Evolutionary conservation across 1,140 invertebrate species (phyloP).

Genomic region (Bombus huntii): DNA sequence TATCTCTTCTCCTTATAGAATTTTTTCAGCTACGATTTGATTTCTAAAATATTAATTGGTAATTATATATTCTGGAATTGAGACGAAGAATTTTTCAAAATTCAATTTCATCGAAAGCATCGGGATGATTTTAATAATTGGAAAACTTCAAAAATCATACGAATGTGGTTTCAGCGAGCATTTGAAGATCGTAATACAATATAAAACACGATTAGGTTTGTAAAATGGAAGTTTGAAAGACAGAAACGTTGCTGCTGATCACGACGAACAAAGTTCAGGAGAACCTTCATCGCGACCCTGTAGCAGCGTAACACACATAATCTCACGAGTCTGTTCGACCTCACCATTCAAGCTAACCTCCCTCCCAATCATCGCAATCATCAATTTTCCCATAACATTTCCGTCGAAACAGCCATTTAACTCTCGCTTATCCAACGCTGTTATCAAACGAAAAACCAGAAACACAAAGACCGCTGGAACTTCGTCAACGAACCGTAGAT

Average conservation of each 20-base stretch:
- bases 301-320: background rate
- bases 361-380: background rate
- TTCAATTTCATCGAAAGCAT: too few relatives aligned
- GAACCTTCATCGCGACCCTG: background rate
- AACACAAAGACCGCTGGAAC: background rate
- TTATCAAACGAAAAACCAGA: background rate
- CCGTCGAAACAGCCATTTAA: background rate
- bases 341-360: background rate
- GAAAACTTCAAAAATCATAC: too few relatives aligned
- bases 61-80: too few relatives aligned
- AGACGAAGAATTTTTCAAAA: too few relatives aligned
- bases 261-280: background rate
- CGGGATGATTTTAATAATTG: too few relatives aligned
- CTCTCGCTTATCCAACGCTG: background rate
- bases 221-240: too few relatives aligned
- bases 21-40: too few relatives aligned
- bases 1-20: too few relatives aligned
- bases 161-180: too few relatives aligned
- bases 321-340: background rate
- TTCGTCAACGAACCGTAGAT: constrained; percentile 4
- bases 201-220: too few relatives aligned
- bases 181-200: too few relatives aligned
- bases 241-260: background rate
- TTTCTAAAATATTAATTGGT: too few relatives aligned
- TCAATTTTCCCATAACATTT: constrained; percentile 11